Conservation (phyloP, 2,797 vertebrate genomes). For the Anguilla megastoma region DNA sequence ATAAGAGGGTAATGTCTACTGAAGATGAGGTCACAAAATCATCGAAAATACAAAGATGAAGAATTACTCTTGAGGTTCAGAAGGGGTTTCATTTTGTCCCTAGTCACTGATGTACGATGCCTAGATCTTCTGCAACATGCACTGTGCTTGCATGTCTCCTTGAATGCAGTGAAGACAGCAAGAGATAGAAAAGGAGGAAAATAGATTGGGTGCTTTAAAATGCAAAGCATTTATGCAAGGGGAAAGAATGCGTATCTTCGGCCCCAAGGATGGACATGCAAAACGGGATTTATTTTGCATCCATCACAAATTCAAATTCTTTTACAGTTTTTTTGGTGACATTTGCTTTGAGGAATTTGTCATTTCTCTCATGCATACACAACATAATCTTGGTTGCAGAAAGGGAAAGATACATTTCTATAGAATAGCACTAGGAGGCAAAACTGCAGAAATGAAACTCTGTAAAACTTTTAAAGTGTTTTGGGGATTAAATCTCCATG, state of each 20-base stretch:
- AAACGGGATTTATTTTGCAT: conserved; percentile 55
- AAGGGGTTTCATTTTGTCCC: not conserved
- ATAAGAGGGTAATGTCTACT: not conserved
- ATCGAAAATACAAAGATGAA: not conserved
- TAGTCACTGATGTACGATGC: not conserved
- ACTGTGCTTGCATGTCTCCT: not conserved
- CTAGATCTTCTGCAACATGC: not conserved
- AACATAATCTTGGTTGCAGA: conserved; percentile 63
- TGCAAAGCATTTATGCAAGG: not conserved
- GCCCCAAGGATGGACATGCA: conserved; percentile 40
- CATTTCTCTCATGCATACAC: conserved; percentile 58
- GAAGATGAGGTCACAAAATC: not conserved
- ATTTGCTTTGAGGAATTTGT: conserved; percentile 67
- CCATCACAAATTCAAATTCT: conserved; percentile 55
- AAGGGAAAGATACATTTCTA: conserved; percentile 68
- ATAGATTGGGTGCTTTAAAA: conserved; percentile 6
- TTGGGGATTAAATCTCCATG: conserved; percentile 70
- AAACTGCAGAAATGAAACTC: conserved; percentile 75
- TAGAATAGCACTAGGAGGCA: conserved; percentile 70
- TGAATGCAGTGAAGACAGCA: not conserved
- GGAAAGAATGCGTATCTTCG: conserved; percentile 18
- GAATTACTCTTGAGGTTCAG: not conserved
- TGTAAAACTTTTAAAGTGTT: conserved; percentile 69
- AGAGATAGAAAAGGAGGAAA: conserved; percentile 12
- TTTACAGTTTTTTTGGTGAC: conserved; percentile 50